Conservation (phyloP, 2,113 vertebrate genomes). For the Corydoras sp. region DNA sequence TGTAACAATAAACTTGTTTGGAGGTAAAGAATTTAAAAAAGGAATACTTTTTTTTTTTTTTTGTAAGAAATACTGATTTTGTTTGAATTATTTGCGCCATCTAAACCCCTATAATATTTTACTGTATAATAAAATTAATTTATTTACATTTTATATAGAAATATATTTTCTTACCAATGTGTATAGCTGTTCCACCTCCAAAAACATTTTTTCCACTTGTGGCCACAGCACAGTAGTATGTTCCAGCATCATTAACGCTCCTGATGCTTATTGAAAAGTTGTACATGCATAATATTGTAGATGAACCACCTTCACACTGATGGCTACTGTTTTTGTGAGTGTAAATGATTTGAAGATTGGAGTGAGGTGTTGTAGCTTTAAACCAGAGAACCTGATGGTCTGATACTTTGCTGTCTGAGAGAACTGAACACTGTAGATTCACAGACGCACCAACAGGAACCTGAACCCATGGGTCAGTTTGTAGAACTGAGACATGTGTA, state of each 20-base stretch:
- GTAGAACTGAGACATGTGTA: background rate
- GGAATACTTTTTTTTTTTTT: background rate
- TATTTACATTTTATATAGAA: too few relatives aligned
- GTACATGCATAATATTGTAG: conserved; percentile 37
- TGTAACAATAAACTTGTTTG: background rate
- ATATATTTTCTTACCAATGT: background rate
- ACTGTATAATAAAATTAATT: too few relatives aligned
- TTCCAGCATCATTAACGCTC: conserved; percentile 40
- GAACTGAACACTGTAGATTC: conserved; percentile 48
- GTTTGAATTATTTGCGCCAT: too few relatives aligned
- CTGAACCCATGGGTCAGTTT: background rate
- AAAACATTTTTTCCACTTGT: conserved; percentile 51
- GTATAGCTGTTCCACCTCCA: conserved; percentile 37
- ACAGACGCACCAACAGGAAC: conserved; percentile 6
- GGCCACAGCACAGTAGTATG: conserved; percentile 52
- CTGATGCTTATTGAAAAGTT: conserved; percentile 36
- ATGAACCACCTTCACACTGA: conserved; percentile 9
- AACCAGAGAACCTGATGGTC: conserved; percentile 36
- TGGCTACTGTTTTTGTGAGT: conserved; percentile 10
- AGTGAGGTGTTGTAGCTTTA: conserved; percentile 14
- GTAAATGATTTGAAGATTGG: conserved; percentile 38
- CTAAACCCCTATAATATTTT: too few relatives aligned
- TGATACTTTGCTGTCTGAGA: conserved; percentile 6
- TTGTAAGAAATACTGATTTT: background rate
- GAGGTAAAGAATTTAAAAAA: background rate